Conservation (phyloP, 64 coral and sea anemone species). For the Anthopleura sola region DNA sequence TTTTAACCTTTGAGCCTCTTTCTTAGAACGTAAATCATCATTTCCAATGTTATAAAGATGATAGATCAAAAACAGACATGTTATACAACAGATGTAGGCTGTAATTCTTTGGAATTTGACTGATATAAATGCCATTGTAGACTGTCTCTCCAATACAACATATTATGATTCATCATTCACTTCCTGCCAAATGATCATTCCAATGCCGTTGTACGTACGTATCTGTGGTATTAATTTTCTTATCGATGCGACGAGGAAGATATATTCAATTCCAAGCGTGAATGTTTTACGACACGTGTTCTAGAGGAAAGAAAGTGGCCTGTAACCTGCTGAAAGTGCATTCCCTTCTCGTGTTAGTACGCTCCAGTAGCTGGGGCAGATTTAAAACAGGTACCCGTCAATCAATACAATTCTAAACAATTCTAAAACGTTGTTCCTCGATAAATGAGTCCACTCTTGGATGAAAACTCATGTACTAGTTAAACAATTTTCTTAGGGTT, state of each 20-base stretch:
- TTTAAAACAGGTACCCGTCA: not conserved
- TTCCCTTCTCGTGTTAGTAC: not conserved
- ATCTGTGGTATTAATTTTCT: not conserved
- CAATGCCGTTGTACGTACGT: not conserved
- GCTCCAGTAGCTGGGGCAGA: not conserved
- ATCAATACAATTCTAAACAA: too few relatives aligned
- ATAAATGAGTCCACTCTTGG: too few relatives aligned
- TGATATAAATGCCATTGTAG: constrained; percentile 35
- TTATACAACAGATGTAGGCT: constrained; percentile 31
- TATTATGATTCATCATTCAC: not conserved
- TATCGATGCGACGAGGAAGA: not conserved
- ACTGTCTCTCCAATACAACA: not conserved
- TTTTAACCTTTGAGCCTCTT: not conserved
- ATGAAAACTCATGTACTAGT: too few relatives aligned
- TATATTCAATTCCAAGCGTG: not conserved
- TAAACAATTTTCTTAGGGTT: too few relatives aligned
- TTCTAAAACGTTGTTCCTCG: too few relatives aligned
- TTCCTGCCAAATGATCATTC: not conserved
- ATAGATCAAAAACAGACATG: constrained; percentile 44
- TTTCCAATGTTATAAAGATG: constrained; percentile 52
- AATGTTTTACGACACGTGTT: not conserved
- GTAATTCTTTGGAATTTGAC: constrained; percentile 48
- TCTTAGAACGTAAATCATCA: constrained; percentile 1
- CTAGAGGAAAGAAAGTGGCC: not conserved
- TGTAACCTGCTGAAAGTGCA: not conserved